These are phyloP conservation scores for Cosmorhoe ocellata DNA, from an alignment of 2,888 invertebrate species.

Conservation along the genomic window DNA sequence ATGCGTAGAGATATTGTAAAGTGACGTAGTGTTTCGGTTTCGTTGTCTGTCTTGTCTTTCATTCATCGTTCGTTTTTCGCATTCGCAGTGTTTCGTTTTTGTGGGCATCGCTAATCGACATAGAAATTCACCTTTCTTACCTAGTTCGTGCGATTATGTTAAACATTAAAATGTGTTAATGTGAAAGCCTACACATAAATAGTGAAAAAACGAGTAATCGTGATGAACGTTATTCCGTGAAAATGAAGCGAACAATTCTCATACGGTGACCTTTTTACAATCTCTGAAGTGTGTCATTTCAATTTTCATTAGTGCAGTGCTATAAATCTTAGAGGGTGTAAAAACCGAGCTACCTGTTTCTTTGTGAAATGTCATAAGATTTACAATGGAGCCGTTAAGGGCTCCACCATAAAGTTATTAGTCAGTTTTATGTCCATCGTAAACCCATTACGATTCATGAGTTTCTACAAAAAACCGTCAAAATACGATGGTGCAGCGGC, in stretches of 20 bases:
- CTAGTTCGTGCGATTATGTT: too few species aligned
- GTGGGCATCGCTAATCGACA: slow-evolving; percentile 54
- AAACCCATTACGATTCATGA: slow-evolving; percentile 72
- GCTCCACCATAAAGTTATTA: slow-evolving; percentile 77
- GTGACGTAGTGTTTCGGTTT: slow-evolving; percentile 21
- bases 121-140: slow-evolving; percentile 31
- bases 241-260: slow-evolving; percentile 62
- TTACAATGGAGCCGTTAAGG: slow-evolving; percentile 76
- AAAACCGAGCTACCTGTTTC: slow-evolving; percentile 57
- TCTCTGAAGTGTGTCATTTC: slow-evolving; percentile 57
- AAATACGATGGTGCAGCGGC: slow-evolving; percentile 70
- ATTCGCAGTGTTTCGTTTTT: slow-evolving; percentile 67
- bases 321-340: slow-evolving; percentile 43
- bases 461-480: slow-evolving; percentile 54
- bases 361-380: slow-evolving; percentile 56
- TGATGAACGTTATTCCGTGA: slow-evolving; percentile 36
- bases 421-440: slow-evolving; percentile 58
- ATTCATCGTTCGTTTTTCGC: slow-evolving; percentile 67
- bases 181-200: too few species aligned
- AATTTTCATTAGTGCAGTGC: slow-evolving; percentile 48
- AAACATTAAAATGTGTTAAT: too few species aligned
- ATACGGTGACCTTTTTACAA: slow-evolving; percentile 71
- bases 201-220: slow-evolving; percentile 19
- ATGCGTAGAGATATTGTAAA: not conserved
- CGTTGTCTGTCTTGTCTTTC: slow-evolving; percentile 39